These are phyloP conservation scores for Piliocolobus tephrosceles DNA, from an alignment of 2,113 vertebrate genomes.

Conservation along the genomic window DNA sequence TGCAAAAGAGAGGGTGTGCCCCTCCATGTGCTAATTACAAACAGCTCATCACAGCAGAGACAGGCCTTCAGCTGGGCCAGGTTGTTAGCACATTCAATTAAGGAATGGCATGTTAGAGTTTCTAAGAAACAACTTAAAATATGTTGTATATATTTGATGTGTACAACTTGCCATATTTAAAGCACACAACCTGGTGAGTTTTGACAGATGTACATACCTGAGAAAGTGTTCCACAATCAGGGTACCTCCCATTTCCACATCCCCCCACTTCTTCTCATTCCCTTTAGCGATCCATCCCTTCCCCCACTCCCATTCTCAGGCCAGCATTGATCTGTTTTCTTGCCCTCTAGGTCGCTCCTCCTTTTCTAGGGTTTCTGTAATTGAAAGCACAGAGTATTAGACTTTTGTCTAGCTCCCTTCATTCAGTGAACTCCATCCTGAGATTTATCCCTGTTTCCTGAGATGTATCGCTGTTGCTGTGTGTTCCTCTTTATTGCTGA, in stretches of 20 bases:
- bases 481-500: neutral
- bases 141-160: neutral
- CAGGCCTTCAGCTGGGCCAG: neutral
- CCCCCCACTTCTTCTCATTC: rapidly evolving
- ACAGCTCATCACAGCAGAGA: neutral
- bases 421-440: neutral
- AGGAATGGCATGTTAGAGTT: neutral
- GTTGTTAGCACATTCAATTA: rapidly evolving
- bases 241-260: neutral
- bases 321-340: neutral
- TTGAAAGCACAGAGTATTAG: rapidly evolving
- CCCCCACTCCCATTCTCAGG: neutral
- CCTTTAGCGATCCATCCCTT: neutral
- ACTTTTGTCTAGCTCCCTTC: neutral
- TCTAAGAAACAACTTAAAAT: neutral
- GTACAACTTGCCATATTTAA: neutral
- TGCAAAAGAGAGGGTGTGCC: neutral
- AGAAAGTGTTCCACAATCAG: neutral
- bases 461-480: rapidly evolving
- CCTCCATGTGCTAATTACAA: neutral
- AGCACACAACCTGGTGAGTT: neutral
- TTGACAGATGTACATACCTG: neutral
- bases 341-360: rapidly evolving
- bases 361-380: neutral
- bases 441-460: too few species aligned